Base-by-base conservation (phyloP, 2,888 invertebrate genomes). In the Ophion costatus region DNA sequence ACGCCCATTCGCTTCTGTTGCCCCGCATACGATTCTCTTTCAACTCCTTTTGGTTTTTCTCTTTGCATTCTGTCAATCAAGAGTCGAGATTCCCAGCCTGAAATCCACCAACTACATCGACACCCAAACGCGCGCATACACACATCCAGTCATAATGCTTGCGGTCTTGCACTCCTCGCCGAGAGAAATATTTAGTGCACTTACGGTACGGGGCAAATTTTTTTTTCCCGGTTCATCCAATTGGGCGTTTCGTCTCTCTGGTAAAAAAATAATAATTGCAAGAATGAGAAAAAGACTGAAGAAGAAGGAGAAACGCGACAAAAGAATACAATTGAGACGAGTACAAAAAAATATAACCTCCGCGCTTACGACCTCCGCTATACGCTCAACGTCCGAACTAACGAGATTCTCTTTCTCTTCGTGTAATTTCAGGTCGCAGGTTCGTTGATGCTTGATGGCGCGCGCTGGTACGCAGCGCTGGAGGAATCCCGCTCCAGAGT, bases 401-500 rank as follows among this genome's bases (percentile, higher is more conserved):
- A 64, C 64, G 64, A 69, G 11, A 69, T 66, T 66, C 24, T 45
- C 64, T 82, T 63, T 57, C 20, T 76, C 45, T n/a, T 73, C 42
- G 9, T 71, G 7, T 56, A 11, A 51, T 70, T 69, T 63, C 33
- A 95, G 95, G 94, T 94, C 93, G 94, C 94, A 94, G 94, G 94
- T 95, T 95, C 95, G 95, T 95, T 91, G 90, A 93, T 92, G 93
- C 92, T 92, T 92, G 95, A 96, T 96, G 96, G 96, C 96, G 94
- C 96, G 96, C 94, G 96, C 96, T 95, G 96, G 96, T 93, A 96
- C 96, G 95, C 95, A 96, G 95, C 96, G 96, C 95, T 96, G 96
- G 95, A 95, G 96, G 94, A 96, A 96, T 95, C 96, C 96, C 94
- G 96, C 96, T 94, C 95, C 96, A 93, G 96, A 96, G 96, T 96